These are phyloP conservation scores for Rhinatrema bivittatum DNA, from an alignment of 2,797 vertebrate species.

Conservation along the genomic window DNA sequence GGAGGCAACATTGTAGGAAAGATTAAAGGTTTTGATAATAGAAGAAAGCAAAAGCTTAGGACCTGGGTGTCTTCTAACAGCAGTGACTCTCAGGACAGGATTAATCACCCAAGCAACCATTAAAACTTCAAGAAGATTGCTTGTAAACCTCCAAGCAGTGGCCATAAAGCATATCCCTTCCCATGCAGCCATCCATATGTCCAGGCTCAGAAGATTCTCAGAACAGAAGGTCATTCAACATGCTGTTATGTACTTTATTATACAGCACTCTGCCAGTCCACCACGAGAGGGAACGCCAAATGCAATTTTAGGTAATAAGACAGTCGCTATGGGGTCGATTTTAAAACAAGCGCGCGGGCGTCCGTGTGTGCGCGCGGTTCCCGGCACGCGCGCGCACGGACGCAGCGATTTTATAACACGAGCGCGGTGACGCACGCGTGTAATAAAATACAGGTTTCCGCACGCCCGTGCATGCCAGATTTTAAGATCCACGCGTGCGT, in stretches of 20 bases:
- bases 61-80: conserved; percentile 54
- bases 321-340: conserved; percentile 26
- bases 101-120: conserved; percentile 69
- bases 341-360: too few relatives aligned
- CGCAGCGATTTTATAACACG: too few relatives aligned
- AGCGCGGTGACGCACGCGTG: too few relatives aligned
- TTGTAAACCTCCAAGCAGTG: conserved; percentile 55
- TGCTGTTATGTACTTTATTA: conserved; percentile 18
- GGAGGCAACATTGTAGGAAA: conserved; percentile 52
- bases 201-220: conserved; percentile 36
- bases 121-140: conserved; percentile 69
- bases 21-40: conserved; percentile 74
- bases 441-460: too few relatives aligned
- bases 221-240: conserved; percentile 26
- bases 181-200: conserved; percentile 39
- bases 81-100: conserved; percentile 54
- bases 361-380: too few relatives aligned
- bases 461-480: too few relatives aligned
- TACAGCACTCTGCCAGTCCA: not conserved
- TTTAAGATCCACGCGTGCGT: too few relatives aligned
- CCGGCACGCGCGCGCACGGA: too few relatives aligned
- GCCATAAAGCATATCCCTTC: conserved; percentile 52
- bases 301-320: conserved; percentile 22
- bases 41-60: conserved; percentile 64
- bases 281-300: too few relatives aligned